Evolutionary conservation across 2,797 vertebrate species (phyloP).

Genomic region (Spheniscus humboldti): DNA sequence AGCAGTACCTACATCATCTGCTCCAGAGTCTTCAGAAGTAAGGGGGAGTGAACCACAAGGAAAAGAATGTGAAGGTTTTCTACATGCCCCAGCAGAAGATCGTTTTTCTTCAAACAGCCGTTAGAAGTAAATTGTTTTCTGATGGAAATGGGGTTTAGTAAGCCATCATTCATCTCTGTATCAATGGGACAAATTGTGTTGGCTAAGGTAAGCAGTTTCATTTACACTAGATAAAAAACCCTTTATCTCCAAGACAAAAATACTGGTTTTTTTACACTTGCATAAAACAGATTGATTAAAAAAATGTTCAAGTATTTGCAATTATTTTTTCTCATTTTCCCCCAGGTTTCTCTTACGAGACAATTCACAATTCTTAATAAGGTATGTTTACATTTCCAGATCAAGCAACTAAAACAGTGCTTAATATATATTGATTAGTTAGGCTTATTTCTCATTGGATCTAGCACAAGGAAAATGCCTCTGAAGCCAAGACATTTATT

Average conservation of each 20-base stretch:
- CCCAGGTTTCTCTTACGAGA: neutral
- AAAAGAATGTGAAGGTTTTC: neutral
- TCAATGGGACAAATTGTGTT: neutral
- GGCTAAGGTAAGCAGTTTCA: neutral
- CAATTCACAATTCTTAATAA: neutral
- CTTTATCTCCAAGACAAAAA: neutral
- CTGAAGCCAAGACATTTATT: neutral
- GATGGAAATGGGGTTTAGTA: neutral
- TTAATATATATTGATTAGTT: neutral
- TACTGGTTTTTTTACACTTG: neutral
- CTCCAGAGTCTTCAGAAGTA: neutral
- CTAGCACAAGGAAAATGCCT: constrained; percentile 11
- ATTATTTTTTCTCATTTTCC: neutral
- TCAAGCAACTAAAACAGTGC: neutral
- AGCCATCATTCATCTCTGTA: neutral
- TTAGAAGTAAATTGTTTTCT: neutral
- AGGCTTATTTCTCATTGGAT: neutral
- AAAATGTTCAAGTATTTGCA: neutral
- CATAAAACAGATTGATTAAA: neutral
- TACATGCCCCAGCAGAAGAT: neutral
- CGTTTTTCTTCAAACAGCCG: neutral
- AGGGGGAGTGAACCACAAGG: neutral
- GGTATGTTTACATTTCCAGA: neutral
- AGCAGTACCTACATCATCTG: neutral
- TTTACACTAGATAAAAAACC: neutral